phyloP scores from a whole-genome alignment of 2,113 vertebrate genomes.

The Falco punctatus region DNA sequence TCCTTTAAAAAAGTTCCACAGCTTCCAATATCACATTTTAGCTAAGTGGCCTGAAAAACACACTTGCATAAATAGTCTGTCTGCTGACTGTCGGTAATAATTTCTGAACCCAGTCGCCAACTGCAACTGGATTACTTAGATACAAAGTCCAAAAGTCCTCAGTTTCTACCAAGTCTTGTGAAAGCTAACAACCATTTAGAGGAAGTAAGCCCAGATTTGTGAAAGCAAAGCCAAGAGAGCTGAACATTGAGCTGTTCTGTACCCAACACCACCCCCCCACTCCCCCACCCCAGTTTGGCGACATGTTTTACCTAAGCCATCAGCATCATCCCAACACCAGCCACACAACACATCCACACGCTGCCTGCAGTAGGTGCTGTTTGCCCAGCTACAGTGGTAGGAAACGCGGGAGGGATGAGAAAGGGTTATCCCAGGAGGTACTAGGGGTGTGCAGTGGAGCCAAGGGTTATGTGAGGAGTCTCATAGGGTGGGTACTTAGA shows the following conservation, averaged over 20 bases:
- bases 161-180: neutral
- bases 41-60: conserved; percentile 26
- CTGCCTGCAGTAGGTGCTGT: fast-evolving
- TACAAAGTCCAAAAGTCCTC: neutral
- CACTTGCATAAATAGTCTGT: conserved; percentile 1
- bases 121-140: neutral
- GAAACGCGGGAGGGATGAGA: neutral
- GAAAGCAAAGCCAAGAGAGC: neutral
- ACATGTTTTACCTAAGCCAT: neutral
- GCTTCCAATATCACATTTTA: conserved; percentile 26
- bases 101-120: neutral
- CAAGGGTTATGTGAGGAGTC: neutral
- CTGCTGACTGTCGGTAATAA: conserved; percentile 5
- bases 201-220: neutral
- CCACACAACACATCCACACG: too few species aligned
- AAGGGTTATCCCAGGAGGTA: neutral
- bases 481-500: neutral
- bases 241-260: neutral
- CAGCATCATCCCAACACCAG: neutral
- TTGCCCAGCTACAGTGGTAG: neutral
- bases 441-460: neutral
- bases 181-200: neutral
- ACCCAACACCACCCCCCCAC: too few species aligned
- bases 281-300: too few species aligned
- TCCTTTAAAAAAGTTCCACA: conserved; percentile 28